These are phyloP conservation scores for Chelidonichthys spinosus DNA, from an alignment of 2,797 vertebrate species.

Conservation along the genomic window DNA sequence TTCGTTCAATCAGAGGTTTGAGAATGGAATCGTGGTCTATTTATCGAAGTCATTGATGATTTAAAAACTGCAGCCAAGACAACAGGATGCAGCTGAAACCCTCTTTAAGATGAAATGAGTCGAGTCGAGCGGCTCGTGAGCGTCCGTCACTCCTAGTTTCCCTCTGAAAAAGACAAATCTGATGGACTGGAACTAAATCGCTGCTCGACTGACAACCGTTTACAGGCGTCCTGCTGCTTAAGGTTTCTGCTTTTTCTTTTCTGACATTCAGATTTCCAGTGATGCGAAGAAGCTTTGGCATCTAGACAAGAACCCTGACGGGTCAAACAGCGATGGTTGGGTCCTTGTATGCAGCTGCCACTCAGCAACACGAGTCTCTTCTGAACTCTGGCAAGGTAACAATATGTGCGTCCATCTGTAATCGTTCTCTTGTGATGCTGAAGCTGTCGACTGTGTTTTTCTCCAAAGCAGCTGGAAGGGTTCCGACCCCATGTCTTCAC, in stretches of 20 bases:
- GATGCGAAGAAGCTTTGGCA: neutral
- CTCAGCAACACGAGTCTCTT: neutral
- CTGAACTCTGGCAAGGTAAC: slow-evolving; percentile 7
- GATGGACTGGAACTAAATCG: neutral
- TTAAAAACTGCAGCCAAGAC: neutral
- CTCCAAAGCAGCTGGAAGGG: too few relatives aligned
- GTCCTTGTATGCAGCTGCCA: neutral
- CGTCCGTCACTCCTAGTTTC: neutral
- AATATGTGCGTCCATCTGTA: slow-evolving; percentile 14
- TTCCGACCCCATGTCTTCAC: too few relatives aligned
- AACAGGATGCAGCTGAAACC: neutral
- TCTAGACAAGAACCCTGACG: neutral
- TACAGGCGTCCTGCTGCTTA: neutral
- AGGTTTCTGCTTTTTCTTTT: neutral
- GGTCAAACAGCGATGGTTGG: neutral
- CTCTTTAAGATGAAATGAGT: neutral
- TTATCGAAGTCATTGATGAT: neutral
- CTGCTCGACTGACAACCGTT: neutral
- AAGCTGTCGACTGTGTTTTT: neutral
- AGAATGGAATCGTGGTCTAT: neutral
- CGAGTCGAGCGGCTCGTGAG: neutral
- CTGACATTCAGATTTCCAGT: neutral
- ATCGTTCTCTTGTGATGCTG: slow-evolving; percentile 3
- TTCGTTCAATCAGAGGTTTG: neutral
- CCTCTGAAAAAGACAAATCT: neutral